phyloP scores from a whole-genome alignment of 2,888 invertebrate species.

The Gymnocheta viridis region DNA sequence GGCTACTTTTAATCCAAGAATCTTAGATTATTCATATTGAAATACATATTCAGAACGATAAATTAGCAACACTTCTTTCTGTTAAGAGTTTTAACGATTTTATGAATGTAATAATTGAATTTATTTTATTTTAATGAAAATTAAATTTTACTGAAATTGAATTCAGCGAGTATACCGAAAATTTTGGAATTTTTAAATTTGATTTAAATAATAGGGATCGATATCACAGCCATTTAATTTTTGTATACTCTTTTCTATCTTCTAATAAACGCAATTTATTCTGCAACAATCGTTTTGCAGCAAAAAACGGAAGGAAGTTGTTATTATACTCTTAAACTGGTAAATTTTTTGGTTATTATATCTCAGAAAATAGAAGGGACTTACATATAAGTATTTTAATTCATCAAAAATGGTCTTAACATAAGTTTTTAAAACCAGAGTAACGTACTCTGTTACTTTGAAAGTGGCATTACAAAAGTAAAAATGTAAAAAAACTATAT shows the following conservation, averaged over 20 bases:
- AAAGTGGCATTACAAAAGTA: too few species aligned
- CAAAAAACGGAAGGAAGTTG: neutral
- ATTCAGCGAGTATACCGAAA: neutral
- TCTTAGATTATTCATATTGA: constrained; percentile 15
- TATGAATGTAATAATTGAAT: neutral
- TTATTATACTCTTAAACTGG: too few species aligned
- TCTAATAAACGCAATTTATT: too few species aligned
- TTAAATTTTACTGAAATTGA: neutral
- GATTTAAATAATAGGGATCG: neutral
- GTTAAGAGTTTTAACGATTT: neutral
- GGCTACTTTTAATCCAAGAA: constrained; percentile 53
- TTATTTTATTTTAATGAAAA: neutral
- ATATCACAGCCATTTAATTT: neutral
- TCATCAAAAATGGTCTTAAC: too few species aligned
- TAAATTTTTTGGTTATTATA: too few species aligned
- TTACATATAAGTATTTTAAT: too few species aligned
- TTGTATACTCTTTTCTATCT: neutral
- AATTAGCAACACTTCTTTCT: constrained; percentile 2
- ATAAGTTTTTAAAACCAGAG: too few species aligned
- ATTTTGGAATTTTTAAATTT: neutral
- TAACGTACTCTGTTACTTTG: too few species aligned
- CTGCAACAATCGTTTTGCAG: neutral
- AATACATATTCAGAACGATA: neutral
- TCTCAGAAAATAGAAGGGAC: too few species aligned
- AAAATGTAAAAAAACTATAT: too few species aligned